Conservation (phyloP, 2,113 vertebrate genomes). For the Macroglossus sobrinus region DNA sequence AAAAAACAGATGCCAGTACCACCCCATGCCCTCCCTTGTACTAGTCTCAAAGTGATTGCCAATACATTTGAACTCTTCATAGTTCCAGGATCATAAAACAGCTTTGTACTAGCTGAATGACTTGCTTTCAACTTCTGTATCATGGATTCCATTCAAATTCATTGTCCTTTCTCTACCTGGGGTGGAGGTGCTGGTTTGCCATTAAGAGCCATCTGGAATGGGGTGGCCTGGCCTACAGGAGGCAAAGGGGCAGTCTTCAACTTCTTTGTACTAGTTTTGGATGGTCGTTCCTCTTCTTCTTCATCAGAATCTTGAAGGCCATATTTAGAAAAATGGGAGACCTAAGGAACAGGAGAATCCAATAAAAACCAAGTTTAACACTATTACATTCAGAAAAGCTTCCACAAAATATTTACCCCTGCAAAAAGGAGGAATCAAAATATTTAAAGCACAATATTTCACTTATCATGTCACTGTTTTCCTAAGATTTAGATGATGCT, state of each 20-base stretch:
- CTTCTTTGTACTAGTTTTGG: slow-evolving; percentile 91
- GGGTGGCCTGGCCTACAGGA: slow-evolving; percentile 76
- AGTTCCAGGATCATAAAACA: slow-evolving; percentile 57
- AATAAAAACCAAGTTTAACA: slow-evolving; percentile 24
- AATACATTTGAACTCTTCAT: slow-evolving; percentile 59
- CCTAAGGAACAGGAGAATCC: slow-evolving; percentile 80
- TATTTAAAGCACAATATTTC: not conserved
- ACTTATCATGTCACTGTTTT: not conserved
- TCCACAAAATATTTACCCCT: not conserved
- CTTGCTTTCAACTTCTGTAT: slow-evolving; percentile 66
- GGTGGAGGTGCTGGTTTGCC: slow-evolving; percentile 83
- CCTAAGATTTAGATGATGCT: slow-evolving; percentile 1
- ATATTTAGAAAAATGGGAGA: slow-evolving; percentile 97
- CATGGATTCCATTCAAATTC: slow-evolving; percentile 58
- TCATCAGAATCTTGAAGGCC: slow-evolving; percentile 96
- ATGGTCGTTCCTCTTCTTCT: slow-evolving; percentile 88
- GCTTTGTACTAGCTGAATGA: slow-evolving; percentile 69
- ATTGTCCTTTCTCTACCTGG: slow-evolving; percentile 88
- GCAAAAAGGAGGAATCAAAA: not conserved
- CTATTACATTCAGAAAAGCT: not conserved
- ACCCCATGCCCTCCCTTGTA: slow-evolving; percentile 41
- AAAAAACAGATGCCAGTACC: slow-evolving; percentile 30
- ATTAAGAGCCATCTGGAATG: slow-evolving; percentile 85
- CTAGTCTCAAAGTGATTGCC: not conserved
- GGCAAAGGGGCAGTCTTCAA: slow-evolving; percentile 86